Base-by-base conservation (phyloP, 1,140 invertebrate genomes). In the Drosophila pseudoananassae region DNA sequence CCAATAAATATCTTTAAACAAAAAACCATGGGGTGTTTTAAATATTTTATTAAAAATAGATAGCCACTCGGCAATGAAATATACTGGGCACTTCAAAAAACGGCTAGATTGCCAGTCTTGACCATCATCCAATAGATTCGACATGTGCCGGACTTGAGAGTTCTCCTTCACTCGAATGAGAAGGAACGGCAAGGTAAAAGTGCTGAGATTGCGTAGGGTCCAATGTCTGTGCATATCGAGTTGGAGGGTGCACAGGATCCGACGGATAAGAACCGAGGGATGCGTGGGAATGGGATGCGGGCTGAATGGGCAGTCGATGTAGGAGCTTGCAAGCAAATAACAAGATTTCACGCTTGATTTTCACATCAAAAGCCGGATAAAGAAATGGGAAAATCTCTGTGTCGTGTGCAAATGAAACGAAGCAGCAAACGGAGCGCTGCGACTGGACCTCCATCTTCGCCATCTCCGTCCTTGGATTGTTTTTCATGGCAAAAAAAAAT, bases 281-380 rank as follows among this genome's bases (percentile, higher is more conserved):
- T 45, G 6, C 10, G 4, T 45, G 25, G 31, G 46, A 9, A 20
- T 36, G 45, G 47, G 27, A 58, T 33, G 56, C 29, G 46, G 46
- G 20, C 29, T 29, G 17, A 38, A 47, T 50, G 46, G 33, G 17
- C 25, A 51, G 31, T 57, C 9, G 15, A 33, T 45, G 70, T 52
- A 59, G 63, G 33, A 49, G 60, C 58, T 59, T 66, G 57, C 68
- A 61, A 70, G 64, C 74, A 83, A 74, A 82, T 83, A 83, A 80
- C 77, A 80, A 78, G 75, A 82, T 78, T 83, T 82, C 56, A 82
- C 63, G 79, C 79, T 78, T 83, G 79, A 76, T 82, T 82, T 78
- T 78, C 79, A 58, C 69, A 83, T 78, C 79, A 83, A 83, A 78
- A 78, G 63, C 57, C 58, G 40, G 52, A 68, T 68, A 61, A 76